Base-by-base conservation (phyloP, 1,140 invertebrate genomes). In the Polypedilum pembai region DNA sequence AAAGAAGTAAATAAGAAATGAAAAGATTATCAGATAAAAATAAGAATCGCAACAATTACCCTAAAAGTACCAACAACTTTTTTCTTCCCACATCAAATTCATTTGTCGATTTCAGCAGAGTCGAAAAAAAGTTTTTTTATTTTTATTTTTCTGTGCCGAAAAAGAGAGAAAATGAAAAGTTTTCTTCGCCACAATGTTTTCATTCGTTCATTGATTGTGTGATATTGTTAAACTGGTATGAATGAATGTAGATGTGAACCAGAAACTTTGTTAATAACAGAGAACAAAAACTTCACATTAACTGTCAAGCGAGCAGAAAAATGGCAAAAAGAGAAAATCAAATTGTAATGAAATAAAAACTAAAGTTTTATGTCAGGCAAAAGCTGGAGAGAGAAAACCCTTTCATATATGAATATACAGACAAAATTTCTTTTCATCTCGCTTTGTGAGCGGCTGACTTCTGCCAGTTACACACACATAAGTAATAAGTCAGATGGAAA, bases 401-500 rank as follows among this genome's bases (percentile, higher is more conserved):
- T 33, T 33, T 33, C 24, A 33, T 33, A 33, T 33, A 33, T 33
- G 24, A 3, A 33, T 33, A 33, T 3, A 33, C 24, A 5, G n/a
- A n/a, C 15, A 10, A 45, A 45, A 15, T 56, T 45, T 45, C 41
- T 8, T 45, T 15, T 45, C 8, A 45, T 12, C 1, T 56, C 15
- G 45, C 45, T 56, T 4, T 56, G 45, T 45, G 12, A n/a, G 17
- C 65, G 17, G 17, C 65, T 69, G 24, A 33, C 45, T 56, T 15
- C 45, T n/a, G 15, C 4, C 45, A 56, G 12, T 4, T 56, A n/a
- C 45, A 4, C 8, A 56, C 5, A 33, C 15, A n/a, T 12, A 56
- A 56, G 65, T 21, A 69, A 20, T 69, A 69, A 69, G 65, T 69
- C 65, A 69, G 12, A 69, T 69, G 65, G 65, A 69, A 69, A 56